Evolutionary conservation across 2,888 invertebrate genomes (phyloP).

Genomic region (Disparrhopalites patrizii): DNA sequence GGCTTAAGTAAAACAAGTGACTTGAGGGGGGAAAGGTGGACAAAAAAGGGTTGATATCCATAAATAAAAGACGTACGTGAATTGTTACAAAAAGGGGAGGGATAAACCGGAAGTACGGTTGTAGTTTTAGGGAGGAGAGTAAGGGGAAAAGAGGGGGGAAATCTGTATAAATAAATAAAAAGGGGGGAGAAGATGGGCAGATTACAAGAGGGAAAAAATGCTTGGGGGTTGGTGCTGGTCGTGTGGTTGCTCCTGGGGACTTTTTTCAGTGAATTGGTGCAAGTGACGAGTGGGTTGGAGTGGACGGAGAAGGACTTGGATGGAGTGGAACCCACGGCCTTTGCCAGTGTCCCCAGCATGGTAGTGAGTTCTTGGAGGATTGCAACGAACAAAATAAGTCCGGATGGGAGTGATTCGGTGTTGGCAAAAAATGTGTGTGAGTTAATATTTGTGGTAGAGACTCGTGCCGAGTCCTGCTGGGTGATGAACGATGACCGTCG

Average conservation of each 20-base stretch:
- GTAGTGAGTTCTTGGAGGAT: conserved; percentile 16
- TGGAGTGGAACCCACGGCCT: not conserved
- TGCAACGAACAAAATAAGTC: conserved; percentile 11
- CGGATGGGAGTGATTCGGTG: conserved; percentile 13
- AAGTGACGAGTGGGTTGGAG: not conserved
- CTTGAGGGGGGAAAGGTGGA: no score
- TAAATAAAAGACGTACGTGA: no score
- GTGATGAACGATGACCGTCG: conserved; percentile 1
- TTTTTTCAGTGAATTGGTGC: not conserved
- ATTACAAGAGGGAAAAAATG: no score
- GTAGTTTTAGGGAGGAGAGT: no score
- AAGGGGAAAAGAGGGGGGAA: not conserved
- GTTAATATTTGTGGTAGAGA: conserved; percentile 15
- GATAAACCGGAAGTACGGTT: no score
- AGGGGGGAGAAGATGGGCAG: no score
- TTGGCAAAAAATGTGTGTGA: conserved; percentile 21
- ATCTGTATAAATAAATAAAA: not conserved
- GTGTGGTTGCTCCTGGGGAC: conserved; percentile 8
- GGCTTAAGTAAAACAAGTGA: no score
- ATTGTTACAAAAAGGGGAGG: no score
- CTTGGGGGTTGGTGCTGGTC: not conserved
- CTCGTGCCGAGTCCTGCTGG: conserved; percentile 17
- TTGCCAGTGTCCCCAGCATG: conserved; percentile 16
- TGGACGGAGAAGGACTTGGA: conserved; percentile 16
- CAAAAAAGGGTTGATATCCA: no score